Conservation (phyloP, 2,797 vertebrate species). For the Ceryle rudis region DNA sequence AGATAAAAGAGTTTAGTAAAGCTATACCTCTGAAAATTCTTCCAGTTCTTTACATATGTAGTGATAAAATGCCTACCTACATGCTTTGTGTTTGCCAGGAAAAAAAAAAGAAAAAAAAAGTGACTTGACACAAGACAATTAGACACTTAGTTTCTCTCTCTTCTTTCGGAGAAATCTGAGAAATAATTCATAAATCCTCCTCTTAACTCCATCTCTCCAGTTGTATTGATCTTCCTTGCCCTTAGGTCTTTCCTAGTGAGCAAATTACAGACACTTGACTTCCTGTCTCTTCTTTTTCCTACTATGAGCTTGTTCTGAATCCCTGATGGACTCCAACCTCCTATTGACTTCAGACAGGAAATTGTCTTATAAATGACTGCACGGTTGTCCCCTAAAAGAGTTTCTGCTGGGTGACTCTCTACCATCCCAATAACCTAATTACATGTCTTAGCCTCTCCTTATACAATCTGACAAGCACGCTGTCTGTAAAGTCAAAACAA, state of each 20-base stretch:
- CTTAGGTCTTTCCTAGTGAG: background rate
- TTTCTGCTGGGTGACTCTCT: background rate
- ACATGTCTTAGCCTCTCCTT: background rate
- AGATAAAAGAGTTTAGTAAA: background rate
- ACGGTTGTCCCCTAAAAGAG: background rate
- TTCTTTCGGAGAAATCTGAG: background rate
- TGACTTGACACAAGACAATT: background rate
- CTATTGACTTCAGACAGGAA: constrained; percentile 3
- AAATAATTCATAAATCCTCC: constrained; percentile 46
- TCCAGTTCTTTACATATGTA: background rate
- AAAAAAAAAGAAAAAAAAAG: background rate
- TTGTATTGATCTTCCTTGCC: constrained; percentile 34
- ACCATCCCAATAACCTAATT: background rate
- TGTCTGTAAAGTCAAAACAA: background rate
- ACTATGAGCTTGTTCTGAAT: background rate
- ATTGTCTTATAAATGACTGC: background rate
- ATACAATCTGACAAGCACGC: background rate
- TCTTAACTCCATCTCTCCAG: constrained; percentile 6
- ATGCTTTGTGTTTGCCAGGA: background rate
- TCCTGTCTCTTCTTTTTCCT: background rate
- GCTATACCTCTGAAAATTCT: background rate
- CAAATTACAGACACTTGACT: constrained; percentile 33
- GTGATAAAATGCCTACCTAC: background rate
- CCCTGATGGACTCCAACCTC: background rate
- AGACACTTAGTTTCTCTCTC: background rate